These are phyloP conservation scores for Tyto alba DNA, from an alignment of 2,113 vertebrate genomes.

Conservation along the genomic window DNA sequence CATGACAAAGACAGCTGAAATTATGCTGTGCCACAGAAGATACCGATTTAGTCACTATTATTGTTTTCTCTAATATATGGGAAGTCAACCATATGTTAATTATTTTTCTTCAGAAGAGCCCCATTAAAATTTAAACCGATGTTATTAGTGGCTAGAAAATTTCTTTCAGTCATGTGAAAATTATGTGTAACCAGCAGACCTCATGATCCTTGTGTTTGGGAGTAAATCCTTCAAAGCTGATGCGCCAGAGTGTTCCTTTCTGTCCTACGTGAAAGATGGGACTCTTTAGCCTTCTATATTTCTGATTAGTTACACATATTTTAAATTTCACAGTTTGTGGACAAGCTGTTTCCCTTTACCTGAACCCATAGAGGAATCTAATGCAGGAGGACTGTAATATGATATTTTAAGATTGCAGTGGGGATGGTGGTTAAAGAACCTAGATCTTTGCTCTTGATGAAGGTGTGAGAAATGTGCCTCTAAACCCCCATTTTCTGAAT, in stretches of 20 bases:
- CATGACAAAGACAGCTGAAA: constrained; percentile 26
- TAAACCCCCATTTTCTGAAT: neutral
- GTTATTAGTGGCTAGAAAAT: neutral
- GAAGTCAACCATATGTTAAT: constrained; percentile 43
- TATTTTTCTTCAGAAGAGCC: constrained; percentile 24
- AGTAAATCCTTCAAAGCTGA: neutral
- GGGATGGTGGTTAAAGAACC: neutral
- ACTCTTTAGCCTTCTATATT: neutral
- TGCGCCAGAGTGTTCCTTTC: neutral
- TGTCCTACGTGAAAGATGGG: neutral
- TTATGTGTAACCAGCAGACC: neutral
- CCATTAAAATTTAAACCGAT: constrained; percentile 6
- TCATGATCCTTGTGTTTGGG: neutral
- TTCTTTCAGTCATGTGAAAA: neutral
- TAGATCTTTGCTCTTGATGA: neutral
- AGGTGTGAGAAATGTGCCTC: neutral
- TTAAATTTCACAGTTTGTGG: neutral
- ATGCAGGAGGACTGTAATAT: neutral
- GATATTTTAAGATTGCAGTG: neutral
- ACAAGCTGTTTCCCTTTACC: neutral
- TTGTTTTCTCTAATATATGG: constrained; percentile 17
- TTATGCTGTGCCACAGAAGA: neutral
- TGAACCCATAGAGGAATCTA: neutral
- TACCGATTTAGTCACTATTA: constrained; percentile 14
- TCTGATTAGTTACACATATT: neutral